A percentile compares a stretch with the other conserved stretches of the same genome.
phyloP scores from a whole-genome alignment of 2,888 invertebrate genomes.

The Euspilapteryx auroguttella region DNA sequence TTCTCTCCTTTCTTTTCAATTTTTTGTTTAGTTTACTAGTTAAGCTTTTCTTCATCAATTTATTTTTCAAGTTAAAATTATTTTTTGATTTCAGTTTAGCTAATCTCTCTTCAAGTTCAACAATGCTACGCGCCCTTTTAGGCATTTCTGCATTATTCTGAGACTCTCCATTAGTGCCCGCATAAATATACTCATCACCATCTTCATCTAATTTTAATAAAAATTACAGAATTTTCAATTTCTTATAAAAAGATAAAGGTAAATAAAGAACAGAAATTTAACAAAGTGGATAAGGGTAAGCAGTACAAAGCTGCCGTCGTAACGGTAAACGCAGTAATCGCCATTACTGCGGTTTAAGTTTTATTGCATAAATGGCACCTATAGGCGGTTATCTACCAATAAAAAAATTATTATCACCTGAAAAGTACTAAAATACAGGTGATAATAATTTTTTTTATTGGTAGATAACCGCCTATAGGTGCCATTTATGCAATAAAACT shows the following conservation, averaged over 20 bases:
- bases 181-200: constrained; percentile 33
- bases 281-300: no score
- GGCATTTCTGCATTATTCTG: constrained; percentile 22
- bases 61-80: constrained; percentile 66
- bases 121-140: constrained; percentile 61
- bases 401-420: no score
- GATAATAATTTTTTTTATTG: no score
- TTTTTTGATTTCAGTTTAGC: constrained; percentile 64
- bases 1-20: constrained; percentile 61
- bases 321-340: no score
- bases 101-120: constrained; percentile 66
- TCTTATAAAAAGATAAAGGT: no score
- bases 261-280: constrained; percentile 55
- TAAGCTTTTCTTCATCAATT: constrained; percentile 66
- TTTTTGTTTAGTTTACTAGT: constrained; percentile 70
- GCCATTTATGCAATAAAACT: no score
- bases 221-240: constrained; percentile 6
- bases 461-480: no score
- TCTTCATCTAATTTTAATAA: constrained; percentile 29
- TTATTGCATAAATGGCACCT: no score
- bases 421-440: no score
- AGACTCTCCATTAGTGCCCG: constrained; percentile 17
- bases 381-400: no score
- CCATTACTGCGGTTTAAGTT: no score
- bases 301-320: no score